These are phyloP conservation scores for Harlomillsia oculata DNA, from an alignment of 1,140 invertebrate species.

Conservation along the genomic window DNA sequence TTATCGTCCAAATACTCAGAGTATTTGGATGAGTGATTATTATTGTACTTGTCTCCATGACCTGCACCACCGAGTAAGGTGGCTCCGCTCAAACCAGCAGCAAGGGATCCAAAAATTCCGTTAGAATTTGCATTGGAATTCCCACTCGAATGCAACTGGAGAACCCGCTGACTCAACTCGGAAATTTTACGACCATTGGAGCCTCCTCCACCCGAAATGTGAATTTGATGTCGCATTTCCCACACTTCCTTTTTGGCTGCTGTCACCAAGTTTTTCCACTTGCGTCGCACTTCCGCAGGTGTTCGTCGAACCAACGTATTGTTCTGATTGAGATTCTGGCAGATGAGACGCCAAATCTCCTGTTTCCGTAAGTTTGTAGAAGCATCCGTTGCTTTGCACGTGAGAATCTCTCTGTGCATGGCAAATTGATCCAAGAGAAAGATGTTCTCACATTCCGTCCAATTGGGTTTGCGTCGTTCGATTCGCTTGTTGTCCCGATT, in stretches of 20 bases:
- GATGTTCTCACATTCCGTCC: conserved; percentile 35
- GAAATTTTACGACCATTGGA: conserved; percentile 25
- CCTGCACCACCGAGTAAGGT: neutral
- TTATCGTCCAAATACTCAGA: conserved; percentile 3
- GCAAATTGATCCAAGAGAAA: conserved; percentile 34
- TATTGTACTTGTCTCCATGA: conserved; percentile 9
- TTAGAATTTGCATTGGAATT: neutral
- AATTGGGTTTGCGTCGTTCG: conserved; percentile 26
- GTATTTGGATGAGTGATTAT: conserved; percentile 5
- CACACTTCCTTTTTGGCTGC: conserved; percentile 34
- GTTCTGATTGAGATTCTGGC: conserved; percentile 32
- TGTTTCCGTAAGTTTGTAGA: conserved; percentile 34
- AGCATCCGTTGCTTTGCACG: conserved; percentile 35
- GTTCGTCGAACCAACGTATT: conserved; percentile 33
- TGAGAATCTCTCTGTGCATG: conserved; percentile 32
- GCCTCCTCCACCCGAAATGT: conserved; percentile 24
- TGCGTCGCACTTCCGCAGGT: conserved; percentile 34
- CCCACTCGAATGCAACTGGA: conserved; percentile 32
- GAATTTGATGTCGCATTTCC: conserved; percentile 34
- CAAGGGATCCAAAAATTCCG: neutral
- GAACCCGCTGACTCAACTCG: conserved; percentile 33
- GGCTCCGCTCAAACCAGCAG: neutral
- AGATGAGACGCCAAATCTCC: conserved; percentile 36
- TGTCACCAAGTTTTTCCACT: conserved; percentile 36
- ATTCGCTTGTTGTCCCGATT: conserved; percentile 21